Conservation (phyloP, 2,113 vertebrate species). For the Lophochroa leadbeateri region DNA sequence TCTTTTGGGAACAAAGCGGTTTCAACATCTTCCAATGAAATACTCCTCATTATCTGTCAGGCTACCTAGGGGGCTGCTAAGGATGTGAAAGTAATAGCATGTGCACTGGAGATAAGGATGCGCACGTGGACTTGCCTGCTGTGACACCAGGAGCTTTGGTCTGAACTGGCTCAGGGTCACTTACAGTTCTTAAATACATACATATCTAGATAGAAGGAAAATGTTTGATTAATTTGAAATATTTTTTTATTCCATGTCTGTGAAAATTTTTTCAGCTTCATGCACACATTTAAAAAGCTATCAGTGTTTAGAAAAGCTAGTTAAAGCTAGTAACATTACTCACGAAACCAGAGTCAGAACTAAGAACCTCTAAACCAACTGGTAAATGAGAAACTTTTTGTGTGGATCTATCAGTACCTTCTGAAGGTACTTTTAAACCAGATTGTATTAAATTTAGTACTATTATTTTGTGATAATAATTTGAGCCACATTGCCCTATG, state of each 20-base stretch:
- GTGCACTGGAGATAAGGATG: neutral
- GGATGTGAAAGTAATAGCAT: neutral
- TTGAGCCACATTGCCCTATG: neutral
- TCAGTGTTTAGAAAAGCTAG: neutral
- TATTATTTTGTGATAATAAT: neutral
- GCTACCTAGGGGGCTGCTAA: neutral
- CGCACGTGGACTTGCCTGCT: rapidly evolving
- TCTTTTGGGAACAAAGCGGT: neutral
- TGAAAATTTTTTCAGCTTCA: neutral
- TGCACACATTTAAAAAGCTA: neutral
- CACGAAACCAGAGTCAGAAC: neutral
- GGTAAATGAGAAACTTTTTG: neutral
- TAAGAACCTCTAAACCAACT: neutral
- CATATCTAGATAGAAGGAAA: rapidly evolving
- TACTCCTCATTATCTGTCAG: neutral
- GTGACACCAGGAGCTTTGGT: neutral
- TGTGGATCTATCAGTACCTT: neutral
- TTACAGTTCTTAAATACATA: neutral
- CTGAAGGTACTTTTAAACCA: neutral
- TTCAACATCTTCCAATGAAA: neutral
- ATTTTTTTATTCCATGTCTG: neutral
- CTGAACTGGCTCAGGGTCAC: neutral
- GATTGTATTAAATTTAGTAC: neutral
- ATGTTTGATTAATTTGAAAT: neutral
- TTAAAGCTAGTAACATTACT: neutral